Evolutionary conservation across 2,888 invertebrate genomes (phyloP).

Genomic region (Drosophila neonasuta): DNA sequence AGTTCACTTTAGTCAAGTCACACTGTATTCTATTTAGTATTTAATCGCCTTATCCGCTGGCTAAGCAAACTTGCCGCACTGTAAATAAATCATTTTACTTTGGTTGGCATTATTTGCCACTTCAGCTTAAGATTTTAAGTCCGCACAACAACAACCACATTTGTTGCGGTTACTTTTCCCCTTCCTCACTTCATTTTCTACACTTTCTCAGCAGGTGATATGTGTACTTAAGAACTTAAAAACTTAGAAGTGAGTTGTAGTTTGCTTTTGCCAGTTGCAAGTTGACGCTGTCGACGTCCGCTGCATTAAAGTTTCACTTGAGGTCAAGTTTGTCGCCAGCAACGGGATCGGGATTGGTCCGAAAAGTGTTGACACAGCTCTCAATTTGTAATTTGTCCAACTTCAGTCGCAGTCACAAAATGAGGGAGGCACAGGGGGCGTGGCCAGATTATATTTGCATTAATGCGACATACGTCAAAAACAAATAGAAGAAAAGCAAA

Average conservation of each 20-base stretch:
- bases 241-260: conserved; percentile 60
- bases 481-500: conserved; percentile 23
- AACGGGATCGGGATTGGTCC: neutral
- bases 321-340: conserved; percentile 47
- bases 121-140: conserved; percentile 52
- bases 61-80: conserved; percentile 5
- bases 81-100: conserved; percentile 63
- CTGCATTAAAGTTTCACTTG: conserved; percentile 60
- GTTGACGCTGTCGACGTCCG: conserved; percentile 48
- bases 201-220: conserved; percentile 51
- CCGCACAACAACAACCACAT: conserved; percentile 55
- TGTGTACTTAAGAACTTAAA: conserved; percentile 68
- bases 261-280: conserved; percentile 47
- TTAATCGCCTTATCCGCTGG: conserved; percentile 41
- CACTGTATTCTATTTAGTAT: conserved; percentile 7
- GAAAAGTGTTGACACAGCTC: conserved; percentile 56
- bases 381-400: conserved; percentile 67
- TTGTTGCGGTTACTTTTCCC: conserved; percentile 48
- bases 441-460: conserved; percentile 62
- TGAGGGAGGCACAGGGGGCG: conserved; percentile 2
- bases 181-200: neutral
- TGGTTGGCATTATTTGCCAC: conserved; percentile 49
- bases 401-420: conserved; percentile 9
- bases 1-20: neutral
- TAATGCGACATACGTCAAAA: conserved; percentile 56